Conservation (phyloP, 1,140 invertebrate species). For the Dysdera silvatica region DNA sequence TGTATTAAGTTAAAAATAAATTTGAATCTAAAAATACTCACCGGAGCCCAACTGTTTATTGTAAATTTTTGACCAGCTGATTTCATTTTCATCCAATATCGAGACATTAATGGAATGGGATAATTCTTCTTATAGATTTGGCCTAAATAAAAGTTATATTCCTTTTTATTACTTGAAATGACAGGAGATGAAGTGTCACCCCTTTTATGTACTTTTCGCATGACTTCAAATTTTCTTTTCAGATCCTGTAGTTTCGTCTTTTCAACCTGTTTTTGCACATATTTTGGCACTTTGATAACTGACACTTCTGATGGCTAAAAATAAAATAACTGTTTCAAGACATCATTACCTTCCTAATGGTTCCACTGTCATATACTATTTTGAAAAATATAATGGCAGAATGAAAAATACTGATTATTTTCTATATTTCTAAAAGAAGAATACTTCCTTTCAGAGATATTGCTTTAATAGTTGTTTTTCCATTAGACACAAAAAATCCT, state of each 20-base stretch:
- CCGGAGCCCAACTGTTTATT: constrained; percentile 8
- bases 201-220: neutral
- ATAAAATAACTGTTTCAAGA: no score
- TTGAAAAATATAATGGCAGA: no score
- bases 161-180: constrained; percentile 23
- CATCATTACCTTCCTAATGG: no score
- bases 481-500: no score
- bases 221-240: neutral
- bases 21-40: neutral
- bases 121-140: constrained; percentile 30
- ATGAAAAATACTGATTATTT: no score
- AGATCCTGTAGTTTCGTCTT: constrained; percentile 13
- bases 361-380: no score
- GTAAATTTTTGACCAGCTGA: constrained; percentile 29
- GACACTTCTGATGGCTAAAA: no score
- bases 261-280: constrained; percentile 27
- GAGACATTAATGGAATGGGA: constrained; percentile 25
- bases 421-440: no score
- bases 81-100: constrained; percentile 30
- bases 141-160: constrained; percentile 33
- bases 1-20: neutral
- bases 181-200: constrained; percentile 27
- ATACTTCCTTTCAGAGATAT: no score
- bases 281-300: constrained; percentile 31
- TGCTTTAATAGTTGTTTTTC: no score